These are phyloP conservation scores for Drosophila leonis DNA, from an alignment of 2,888 invertebrate species.

Conservation along the genomic window DNA sequence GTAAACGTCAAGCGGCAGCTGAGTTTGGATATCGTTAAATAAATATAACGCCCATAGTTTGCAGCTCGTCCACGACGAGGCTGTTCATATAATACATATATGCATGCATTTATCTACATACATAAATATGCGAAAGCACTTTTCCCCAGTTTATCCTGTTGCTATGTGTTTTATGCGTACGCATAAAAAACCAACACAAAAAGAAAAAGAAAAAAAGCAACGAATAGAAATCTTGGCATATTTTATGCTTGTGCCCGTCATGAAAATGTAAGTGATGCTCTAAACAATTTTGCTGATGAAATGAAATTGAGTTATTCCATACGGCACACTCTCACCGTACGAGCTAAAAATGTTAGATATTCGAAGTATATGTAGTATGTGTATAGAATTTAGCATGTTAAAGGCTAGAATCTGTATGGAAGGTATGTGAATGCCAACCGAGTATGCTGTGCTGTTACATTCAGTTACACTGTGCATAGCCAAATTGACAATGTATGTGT, in stretches of 20 bases:
- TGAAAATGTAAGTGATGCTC: conserved; percentile 78
- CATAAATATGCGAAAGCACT: conserved; percentile 31
- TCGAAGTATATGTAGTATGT: conserved; percentile 1
- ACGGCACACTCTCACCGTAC: conserved; percentile 29
- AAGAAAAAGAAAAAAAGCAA: background rate
- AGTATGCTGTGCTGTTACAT: conserved; percentile 3
- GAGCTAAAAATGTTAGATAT: conserved; percentile 11
- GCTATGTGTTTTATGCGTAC: conserved; percentile 58
- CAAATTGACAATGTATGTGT: background rate
- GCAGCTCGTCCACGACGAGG: conserved; percentile 41
- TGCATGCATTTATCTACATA: conserved; percentile 6
- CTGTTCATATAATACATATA: conserved; percentile 17
- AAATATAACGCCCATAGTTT: conserved; percentile 68
- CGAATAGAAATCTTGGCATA: conserved; percentile 63
- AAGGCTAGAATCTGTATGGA: background rate
- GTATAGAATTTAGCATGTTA: conserved; percentile 10
- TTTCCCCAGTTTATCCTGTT: conserved; percentile 22
- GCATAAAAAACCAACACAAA: conserved; percentile 48
- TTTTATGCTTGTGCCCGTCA: conserved; percentile 64
- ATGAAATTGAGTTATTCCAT: conserved; percentile 74
- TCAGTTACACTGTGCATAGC: conserved; percentile 30
- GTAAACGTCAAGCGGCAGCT: conserved; percentile 33
- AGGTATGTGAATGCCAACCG: conserved; percentile 9
- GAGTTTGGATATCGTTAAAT: conserved; percentile 66
- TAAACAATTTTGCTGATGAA: conserved; percentile 77